Percentiles rank a stretch among this genome's conserved stretches.
These are phyloP conservation scores for Blastomussa wellsi DNA, from an alignment of 92 coral and sea anemone genomes.

Conservation along the genomic window DNA sequence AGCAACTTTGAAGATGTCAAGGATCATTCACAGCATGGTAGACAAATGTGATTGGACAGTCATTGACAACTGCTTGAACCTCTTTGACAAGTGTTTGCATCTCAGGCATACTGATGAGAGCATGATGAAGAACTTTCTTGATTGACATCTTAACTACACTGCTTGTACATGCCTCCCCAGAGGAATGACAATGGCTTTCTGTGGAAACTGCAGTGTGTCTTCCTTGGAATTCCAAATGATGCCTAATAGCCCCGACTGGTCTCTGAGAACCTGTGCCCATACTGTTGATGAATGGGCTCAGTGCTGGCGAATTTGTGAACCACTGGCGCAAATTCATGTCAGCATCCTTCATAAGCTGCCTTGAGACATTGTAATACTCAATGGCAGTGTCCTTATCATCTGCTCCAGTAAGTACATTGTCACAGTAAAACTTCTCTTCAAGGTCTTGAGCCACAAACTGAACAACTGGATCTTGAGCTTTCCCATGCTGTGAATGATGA, in stretches of 20 bases:
- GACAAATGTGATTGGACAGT: constrained; percentile 49
- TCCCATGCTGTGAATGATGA: constrained; percentile 17
- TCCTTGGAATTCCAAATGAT: constrained; percentile 28
- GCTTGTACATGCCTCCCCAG: constrained; percentile 43
- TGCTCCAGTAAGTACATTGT: constrained; percentile 26
- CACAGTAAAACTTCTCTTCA: constrained; percentile 35
- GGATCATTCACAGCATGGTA: constrained; percentile 29
- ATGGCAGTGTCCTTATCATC: constrained; percentile 31
- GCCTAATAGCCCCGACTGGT: constrained; percentile 33
- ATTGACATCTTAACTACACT: constrained; percentile 45
- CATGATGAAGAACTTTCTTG: constrained; percentile 47
- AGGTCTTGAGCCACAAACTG: constrained; percentile 30
- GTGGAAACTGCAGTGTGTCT: constrained; percentile 45
- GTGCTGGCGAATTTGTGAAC: constrained; percentile 34
- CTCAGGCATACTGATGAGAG: constrained; percentile 31
- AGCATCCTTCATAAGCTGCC: constrained; percentile 35
- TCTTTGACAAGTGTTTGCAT: constrained; percentile 45
- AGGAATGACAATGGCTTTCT: constrained; percentile 22
- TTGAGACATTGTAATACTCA: constrained; percentile 30
- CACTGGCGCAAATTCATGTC: constrained; percentile 56
- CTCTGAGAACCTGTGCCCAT: constrained; percentile 40
- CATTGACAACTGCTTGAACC: constrained; percentile 55
- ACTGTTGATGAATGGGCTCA: constrained; percentile 9
- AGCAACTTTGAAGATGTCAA: constrained; percentile 48
- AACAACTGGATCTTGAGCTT: constrained; percentile 22